phyloP scores from a whole-genome alignment of 23 tunicate species.

The Clavelina lepadiformis region DNA sequence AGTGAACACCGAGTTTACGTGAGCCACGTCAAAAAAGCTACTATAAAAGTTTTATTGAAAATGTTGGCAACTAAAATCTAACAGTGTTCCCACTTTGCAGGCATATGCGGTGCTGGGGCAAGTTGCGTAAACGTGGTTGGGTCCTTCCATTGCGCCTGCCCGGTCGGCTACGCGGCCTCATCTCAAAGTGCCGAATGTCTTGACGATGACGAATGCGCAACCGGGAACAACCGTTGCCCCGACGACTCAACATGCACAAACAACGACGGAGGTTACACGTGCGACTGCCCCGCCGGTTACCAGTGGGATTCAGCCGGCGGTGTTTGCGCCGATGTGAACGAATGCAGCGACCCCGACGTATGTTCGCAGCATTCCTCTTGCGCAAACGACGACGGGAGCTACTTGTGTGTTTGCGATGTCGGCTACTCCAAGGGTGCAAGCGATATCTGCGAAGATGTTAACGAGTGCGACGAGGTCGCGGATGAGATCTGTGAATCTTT shows the following conservation, averaged over 20 bases:
- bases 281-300: constrained; percentile 22
- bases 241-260: constrained; percentile 12
- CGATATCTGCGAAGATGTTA: constrained; percentile 9
- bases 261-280: constrained; percentile 34
- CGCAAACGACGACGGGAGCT: constrained; percentile 5
- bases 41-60: too few species aligned
- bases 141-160: constrained; percentile 8
- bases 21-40: too few species aligned
- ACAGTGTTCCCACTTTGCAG: too few species aligned
- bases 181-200: constrained; percentile 3
- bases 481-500: constrained; percentile 6
- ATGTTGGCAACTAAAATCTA: too few species aligned
- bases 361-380: constrained; percentile 24
- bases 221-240: constrained; percentile 23
- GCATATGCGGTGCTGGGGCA: not conserved
- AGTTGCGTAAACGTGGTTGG: constrained; percentile 8
- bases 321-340: constrained; percentile 32
- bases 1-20: too few species aligned
- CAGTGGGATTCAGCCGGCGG: constrained; percentile 15
- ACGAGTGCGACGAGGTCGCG: constrained; percentile 18
- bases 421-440: constrained; percentile 3
- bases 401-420: constrained; percentile 1
- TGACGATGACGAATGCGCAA: constrained; percentile 30
- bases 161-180: not conserved
- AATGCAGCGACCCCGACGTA: constrained; percentile 3